Conservation (phyloP, 2,113 vertebrate genomes). For the Bathybates hornii region DNA sequence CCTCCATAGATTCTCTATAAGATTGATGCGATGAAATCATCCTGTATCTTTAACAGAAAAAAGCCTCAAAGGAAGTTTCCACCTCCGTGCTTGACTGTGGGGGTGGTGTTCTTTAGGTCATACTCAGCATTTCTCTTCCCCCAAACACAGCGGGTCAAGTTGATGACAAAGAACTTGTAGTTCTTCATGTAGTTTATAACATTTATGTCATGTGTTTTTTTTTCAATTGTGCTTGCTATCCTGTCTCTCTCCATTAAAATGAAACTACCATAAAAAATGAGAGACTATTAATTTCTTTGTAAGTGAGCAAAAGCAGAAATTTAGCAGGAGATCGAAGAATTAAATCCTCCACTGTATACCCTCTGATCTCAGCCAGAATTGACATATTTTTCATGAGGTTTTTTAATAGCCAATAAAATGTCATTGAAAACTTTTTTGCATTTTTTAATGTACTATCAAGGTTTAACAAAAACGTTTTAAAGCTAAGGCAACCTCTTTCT, state of each 20-base stretch:
- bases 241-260: background rate
- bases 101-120: accelerated
- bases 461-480: background rate
- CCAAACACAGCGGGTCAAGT: background rate
- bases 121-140: background rate
- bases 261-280: background rate
- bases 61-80: background rate
- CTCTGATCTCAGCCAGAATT: background rate
- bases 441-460: background rate
- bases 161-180: background rate
- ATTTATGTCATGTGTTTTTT: background rate
- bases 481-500: background rate
- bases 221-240: background rate
- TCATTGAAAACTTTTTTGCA: accelerated
- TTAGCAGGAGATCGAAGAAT: background rate
- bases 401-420: accelerated
- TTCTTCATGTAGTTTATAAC: background rate
- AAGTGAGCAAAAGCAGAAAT: background rate
- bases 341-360: accelerated
- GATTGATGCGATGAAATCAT: accelerated
- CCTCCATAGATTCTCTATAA: background rate
- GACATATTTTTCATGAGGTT: accelerated
- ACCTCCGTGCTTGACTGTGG: background rate
- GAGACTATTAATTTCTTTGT: background rate
- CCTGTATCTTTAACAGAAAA: background rate